Base-by-base conservation (phyloP, 2,888 invertebrate genomes). In the Cybosia mesomella region DNA sequence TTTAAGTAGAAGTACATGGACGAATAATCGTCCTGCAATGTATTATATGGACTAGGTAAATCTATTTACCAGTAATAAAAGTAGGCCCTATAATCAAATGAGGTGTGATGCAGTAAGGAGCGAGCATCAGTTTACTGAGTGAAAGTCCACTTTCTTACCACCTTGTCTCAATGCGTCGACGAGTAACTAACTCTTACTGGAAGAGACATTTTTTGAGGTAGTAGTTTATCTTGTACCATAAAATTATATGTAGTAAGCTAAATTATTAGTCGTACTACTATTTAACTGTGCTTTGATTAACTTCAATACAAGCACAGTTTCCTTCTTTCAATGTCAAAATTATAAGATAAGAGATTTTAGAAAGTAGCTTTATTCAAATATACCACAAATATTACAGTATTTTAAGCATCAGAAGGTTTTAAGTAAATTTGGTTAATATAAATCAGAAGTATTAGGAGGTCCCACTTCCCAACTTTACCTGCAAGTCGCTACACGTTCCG, bases 101-200 rank as follows among this genome's bases (percentile, higher is more conserved):
- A 93, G 90, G 91, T 93, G 91, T 91, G 92, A 93, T 92, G 87
- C 86, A 92, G 87, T 88, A 90, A 92, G 90, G 90, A 92, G 91
- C 88, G 86, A 85, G 88, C 91, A 90, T 92, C 91, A 87, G 85
- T 84, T 92, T 91, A 90, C 90, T 85, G 79, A 92, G 94, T 91
- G 94, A 95, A 95, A 95, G 94, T 95, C 80, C 87, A 91, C 94
- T 93, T 94, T 94, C 94, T 90, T 94, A 79, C 86, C 81, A 86
- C 82, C 87, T 87, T 89, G 89, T 91, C 87, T 88, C 87, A 84
- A 80, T 85, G 84, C 82, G 79, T 66, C 72, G 73, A 79, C 82
- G 85, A 84, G 81, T 82, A 86, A 85, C 83, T 77, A 79, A 85
- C 82, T 70, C 71, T 71, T 64, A 74, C 91, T 92, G 76, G 93